These are phyloP conservation scores for Bufo bufo DNA, from an alignment of 2,113 vertebrate species.

Conservation along the genomic window DNA sequence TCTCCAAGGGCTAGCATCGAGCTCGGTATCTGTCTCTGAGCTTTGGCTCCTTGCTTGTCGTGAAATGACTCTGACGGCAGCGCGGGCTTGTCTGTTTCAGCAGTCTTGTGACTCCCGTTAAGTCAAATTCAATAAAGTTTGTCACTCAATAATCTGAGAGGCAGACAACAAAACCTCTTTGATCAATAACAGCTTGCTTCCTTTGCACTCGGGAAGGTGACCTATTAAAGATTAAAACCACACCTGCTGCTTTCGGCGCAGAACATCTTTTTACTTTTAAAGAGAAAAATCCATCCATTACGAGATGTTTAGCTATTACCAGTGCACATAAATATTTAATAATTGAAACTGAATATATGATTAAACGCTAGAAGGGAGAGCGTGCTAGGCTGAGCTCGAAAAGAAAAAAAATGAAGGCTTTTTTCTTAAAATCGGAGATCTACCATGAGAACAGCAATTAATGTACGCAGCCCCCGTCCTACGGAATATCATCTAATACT, in stretches of 20 bases:
- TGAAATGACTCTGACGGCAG: slow-evolving; percentile 82
- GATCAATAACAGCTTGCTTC: slow-evolving; percentile 85
- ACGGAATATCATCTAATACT: background rate
- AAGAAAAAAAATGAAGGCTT: background rate
- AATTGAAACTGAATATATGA: slow-evolving; percentile 66
- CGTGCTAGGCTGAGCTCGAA: background rate
- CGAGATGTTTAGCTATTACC: slow-evolving; percentile 71
- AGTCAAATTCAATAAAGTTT: slow-evolving; percentile 87
- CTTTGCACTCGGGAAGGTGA: slow-evolving; percentile 84
- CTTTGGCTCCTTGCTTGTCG: slow-evolving; percentile 81
- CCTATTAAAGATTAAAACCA: slow-evolving; percentile 83
- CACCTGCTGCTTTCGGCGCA: slow-evolving; percentile 76
- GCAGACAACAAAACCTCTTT: slow-evolving; percentile 82
- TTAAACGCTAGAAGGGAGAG: slow-evolving; percentile 57
- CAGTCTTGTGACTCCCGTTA: slow-evolving; percentile 81
- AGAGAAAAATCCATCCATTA: slow-evolving; percentile 73
- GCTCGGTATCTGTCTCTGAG: slow-evolving; percentile 85
- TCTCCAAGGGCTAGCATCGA: slow-evolving; percentile 84
- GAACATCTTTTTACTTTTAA: slow-evolving; percentile 75
- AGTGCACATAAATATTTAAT: slow-evolving; percentile 68
- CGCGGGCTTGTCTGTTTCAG: slow-evolving; percentile 81
- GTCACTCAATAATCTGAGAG: slow-evolving; percentile 83
- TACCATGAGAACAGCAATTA: slow-evolving; percentile 34
- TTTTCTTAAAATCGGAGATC: background rate
- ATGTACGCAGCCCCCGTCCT: background rate